Base-by-base conservation (phyloP, 2,888 invertebrate species). In the Drosophila parthenogenetica region DNA sequence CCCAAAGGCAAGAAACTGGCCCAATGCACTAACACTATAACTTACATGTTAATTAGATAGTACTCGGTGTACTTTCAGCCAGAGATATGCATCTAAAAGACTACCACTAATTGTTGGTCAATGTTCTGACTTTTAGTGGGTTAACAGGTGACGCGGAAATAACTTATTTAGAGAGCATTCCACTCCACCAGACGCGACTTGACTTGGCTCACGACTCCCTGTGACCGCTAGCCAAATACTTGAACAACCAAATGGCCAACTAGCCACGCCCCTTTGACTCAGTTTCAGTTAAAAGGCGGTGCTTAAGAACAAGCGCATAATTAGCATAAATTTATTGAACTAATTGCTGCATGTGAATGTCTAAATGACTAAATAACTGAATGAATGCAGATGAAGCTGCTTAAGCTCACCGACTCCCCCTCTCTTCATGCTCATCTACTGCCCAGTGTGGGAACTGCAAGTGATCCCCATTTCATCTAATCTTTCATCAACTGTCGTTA, bases 241-340 rank as follows among this genome's bases (percentile, higher is more conserved):
- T 22, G 22, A 5, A 22, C 22, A 22, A 29, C 8, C 10, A n/a
- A 54, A 42, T 42, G 42, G 51, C 25, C 39, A 42, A 11, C 3
- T 37, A 45, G 29, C 45, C 79, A 77, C 86, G 74, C 83, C 88
- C 62, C 17, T 16, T 19, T 5, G 32, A 2, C 14, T 29, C 7
- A 51, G 13, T 16, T 35, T 45, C 42, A 13, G 22, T 19, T 59
- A 45, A 50, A 16, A 49, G 61, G 69, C 81, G 72, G 61, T 63
- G 63, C 53, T 64, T 61, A 69, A 77, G 79, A 85, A 77, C 72
- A 50, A 37, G 62, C 46, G 53, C 68, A 77, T 82, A 88, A 83
- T 83, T 83, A 83, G 82, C 88, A 87, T 81, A 66, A 77, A 58
- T 74, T 75, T 72, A 88, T 86, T 85, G 67, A 78, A 86, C 80